Evolutionary conservation across 2,888 invertebrate genomes (phyloP).

Genomic region (Neria commutata): DNA sequence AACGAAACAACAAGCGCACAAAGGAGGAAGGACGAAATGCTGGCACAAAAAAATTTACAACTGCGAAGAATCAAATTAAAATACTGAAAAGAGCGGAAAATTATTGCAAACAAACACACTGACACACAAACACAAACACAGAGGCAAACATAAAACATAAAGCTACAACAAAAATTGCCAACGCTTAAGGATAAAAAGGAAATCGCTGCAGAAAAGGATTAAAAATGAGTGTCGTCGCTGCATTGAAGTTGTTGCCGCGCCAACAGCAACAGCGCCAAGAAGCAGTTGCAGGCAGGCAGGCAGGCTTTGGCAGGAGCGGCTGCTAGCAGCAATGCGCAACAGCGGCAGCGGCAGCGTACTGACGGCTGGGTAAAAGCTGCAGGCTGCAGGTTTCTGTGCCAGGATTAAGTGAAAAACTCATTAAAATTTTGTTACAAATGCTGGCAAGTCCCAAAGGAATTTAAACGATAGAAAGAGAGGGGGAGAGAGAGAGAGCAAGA

Average conservation of each 20-base stretch:
- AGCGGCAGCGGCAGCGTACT: background rate
- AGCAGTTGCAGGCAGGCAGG: slow-evolving; percentile 16
- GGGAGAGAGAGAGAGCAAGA: background rate
- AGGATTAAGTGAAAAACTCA: slow-evolving; percentile 52
- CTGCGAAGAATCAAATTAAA: slow-evolving; percentile 52
- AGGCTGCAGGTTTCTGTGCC: background rate
- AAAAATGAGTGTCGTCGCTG: background rate
- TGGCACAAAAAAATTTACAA: slow-evolving; percentile 29
- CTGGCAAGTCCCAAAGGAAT: slow-evolving; percentile 41
- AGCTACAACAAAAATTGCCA: slow-evolving; percentile 16
- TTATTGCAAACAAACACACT: slow-evolving; percentile 43
- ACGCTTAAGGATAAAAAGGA: slow-evolving; percentile 44
- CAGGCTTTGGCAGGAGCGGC: too few relatives aligned
- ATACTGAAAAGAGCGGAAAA: slow-evolving; percentile 54
- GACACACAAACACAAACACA: slow-evolving; percentile 10
- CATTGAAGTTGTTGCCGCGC: too few relatives aligned
- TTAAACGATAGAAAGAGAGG: background rate
- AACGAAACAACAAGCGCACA: background rate
- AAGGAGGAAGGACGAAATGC: slow-evolving; percentile 20
- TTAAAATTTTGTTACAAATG: slow-evolving; percentile 53
- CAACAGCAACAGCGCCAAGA: background rate
- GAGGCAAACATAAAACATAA: slow-evolving; percentile 24
- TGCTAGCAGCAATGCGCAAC: background rate
- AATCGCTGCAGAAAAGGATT: slow-evolving; percentile 38
- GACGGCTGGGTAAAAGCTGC: background rate